These are phyloP conservation scores for Phalera bucephala DNA, from an alignment of 2,888 invertebrate species.

Conservation along the genomic window DNA sequence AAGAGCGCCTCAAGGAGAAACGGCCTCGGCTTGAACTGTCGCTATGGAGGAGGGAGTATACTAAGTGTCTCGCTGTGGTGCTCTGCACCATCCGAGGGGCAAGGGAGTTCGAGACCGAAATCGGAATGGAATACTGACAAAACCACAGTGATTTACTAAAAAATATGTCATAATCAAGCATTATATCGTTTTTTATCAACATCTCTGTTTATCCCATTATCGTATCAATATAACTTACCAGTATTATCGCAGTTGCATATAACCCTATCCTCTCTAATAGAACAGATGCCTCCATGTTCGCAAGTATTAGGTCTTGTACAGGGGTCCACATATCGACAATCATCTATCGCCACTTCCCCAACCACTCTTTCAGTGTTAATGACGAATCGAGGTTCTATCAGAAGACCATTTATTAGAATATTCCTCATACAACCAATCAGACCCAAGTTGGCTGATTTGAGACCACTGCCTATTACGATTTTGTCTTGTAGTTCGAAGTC, in stretches of 20 bases:
- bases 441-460: slow-evolving; percentile 88
- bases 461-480: slow-evolving; percentile 91
- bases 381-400: slow-evolving; percentile 91
- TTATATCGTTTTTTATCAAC: too few relatives aligned
- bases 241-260: slow-evolving; percentile 95
- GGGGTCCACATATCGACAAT: slow-evolving; percentile 94
- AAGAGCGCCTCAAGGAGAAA: too few relatives aligned
- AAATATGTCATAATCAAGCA: too few relatives aligned
- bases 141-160: too few relatives aligned
- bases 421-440: slow-evolving; percentile 96
- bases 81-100: too few relatives aligned
- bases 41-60: too few relatives aligned
- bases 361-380: slow-evolving; percentile 92
- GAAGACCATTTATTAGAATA: slow-evolving; percentile 91
- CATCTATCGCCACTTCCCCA: slow-evolving; percentile 94
- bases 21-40: too few relatives aligned
- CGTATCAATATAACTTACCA: slow-evolving; percentile 73
- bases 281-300: slow-evolving; percentile 95
- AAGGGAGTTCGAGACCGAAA: too few relatives aligned
- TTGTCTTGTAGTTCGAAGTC: slow-evolving; percentile 87
- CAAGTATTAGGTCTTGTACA: slow-evolving; percentile 95
- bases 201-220: too few relatives aligned
- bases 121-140: too few relatives aligned
- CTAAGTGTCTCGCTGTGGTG: too few relatives aligned
- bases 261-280: slow-evolving; percentile 93